Evolutionary conservation across 2,113 vertebrate genomes (phyloP), one percentile per base, ranked within the genome.

Genomic region (Theristicus caerulescens): DNA sequence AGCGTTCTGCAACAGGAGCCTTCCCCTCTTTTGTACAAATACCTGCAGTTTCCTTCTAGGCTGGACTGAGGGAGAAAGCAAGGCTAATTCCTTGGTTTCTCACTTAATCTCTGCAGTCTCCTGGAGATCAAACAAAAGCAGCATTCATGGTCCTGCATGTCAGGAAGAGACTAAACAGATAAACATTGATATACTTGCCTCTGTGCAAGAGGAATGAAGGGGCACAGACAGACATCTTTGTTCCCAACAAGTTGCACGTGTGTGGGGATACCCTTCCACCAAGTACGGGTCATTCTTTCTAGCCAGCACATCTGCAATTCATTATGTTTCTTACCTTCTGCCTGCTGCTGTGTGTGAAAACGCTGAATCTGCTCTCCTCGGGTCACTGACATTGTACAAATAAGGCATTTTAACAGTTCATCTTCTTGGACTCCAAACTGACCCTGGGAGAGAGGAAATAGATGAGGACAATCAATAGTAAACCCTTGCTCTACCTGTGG

Each of bases 341-440:
- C 98, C 65, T 98, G 98, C 93, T 98, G 98, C 79, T 98, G 97
- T 74, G 94, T 98, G 96, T 98, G 98, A 70, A 98, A 97, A 42
- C 98, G 96, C 51, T 97, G 97, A 59, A 98, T 98, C 82, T 98
- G 95, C 82, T 98, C 98, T 0, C 98, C 98, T 80, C 98, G 93
- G 34, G 98, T 98, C 85, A 98, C 70, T 0, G 98, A 98, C 13
- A 89, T 94, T 0, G 98, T 98, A 92, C 97, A 98, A 78, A 94
- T 93, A 47, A 98, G 95, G 86, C 98, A 98, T 90, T 96, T 98
- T 88, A 98, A 88, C n/a, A 98, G 77, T 32, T 98, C 98, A 11
- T 98, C 98, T 64, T 98, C 97, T 61, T 98, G 96, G 34, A 98
- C 98, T 36, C 98, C 98, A 96, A 98, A 98, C 95, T 98, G 98